phyloP scores from a whole-genome alignment of 1,140 invertebrate genomes.

The Ceratosolen fusciceps region DNA sequence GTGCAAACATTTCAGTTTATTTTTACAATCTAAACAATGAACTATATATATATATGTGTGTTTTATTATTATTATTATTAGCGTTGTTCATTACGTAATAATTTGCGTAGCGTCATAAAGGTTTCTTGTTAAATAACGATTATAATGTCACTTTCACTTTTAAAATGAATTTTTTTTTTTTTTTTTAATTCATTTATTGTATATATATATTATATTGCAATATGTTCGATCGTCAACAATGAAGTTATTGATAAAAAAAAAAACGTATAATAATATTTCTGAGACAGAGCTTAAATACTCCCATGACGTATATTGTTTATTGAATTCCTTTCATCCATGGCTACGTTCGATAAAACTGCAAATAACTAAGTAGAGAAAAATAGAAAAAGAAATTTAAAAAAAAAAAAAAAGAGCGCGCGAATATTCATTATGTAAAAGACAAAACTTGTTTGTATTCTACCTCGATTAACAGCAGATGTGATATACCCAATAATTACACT shows the following conservation, averaged over 20 bases:
- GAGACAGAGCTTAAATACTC: constrained; percentile 55
- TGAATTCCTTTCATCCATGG: not conserved
- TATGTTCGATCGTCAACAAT: not conserved
- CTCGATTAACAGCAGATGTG: constrained; percentile 53
- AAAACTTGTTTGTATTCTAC: constrained; percentile 4
- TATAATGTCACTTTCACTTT: too few species aligned
- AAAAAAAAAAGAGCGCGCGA: not conserved
- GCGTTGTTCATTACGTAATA: too few species aligned
- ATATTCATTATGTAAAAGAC: not conserved
- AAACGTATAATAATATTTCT: constrained; percentile 42
- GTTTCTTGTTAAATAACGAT: too few species aligned
- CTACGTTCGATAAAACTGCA: not conserved
- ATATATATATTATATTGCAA: not conserved
- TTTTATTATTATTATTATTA: not conserved
- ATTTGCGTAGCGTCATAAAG: too few species aligned
- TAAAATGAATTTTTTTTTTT: too few species aligned
- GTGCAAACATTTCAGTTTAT: not conserved
- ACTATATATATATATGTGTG: not conserved
- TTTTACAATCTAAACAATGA: not conserved
- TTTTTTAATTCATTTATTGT: not conserved
- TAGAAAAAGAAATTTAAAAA: not conserved
- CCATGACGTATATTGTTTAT: constrained; percentile 8
- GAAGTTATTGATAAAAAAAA: too few species aligned
- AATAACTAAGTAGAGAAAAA: not conserved
- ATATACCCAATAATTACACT: constrained; percentile 56